phyloP scores from a whole-genome alignment of 1,140 invertebrate genomes.

The Neodiprion pinetum region DNA sequence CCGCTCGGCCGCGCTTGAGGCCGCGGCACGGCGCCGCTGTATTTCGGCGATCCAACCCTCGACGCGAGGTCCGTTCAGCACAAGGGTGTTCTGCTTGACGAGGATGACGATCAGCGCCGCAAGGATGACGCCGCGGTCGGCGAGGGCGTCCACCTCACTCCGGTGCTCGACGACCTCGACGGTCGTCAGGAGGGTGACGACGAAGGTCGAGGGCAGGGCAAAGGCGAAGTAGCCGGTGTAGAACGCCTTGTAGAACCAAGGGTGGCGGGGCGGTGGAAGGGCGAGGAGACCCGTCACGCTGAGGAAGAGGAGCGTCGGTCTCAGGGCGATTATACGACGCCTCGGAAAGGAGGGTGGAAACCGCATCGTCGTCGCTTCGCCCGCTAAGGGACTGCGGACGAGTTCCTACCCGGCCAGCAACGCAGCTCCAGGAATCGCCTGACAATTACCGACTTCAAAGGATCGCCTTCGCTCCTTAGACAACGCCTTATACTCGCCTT shows the following conservation, averaged over 20 bases:
- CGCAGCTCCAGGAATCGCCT: too few relatives aligned
- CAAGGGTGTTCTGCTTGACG: neutral
- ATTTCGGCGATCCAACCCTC: neutral
- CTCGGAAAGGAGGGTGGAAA: neutral
- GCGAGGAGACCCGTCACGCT: neutral
- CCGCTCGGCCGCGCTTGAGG: neutral
- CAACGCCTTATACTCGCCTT: neutral
- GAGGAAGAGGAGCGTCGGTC: neutral
- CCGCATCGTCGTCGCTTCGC: neutral
- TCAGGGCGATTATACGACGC: neutral
- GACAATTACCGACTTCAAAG: too few relatives aligned
- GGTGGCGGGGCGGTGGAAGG: neutral
- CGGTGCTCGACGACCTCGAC: neutral
- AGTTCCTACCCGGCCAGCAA: too few relatives aligned
- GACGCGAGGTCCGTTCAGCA: neutral
- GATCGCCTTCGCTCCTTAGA: too few relatives aligned
- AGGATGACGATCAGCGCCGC: neutral
- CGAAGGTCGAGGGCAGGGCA: neutral
- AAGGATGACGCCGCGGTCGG: neutral
- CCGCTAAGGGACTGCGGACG: too few relatives aligned
- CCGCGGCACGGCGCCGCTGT: neutral
- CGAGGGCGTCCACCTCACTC: neutral
- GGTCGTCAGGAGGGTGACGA: conserved; percentile 15
- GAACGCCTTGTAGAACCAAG: neutral
- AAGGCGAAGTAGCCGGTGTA: neutral